phyloP scores from a whole-genome alignment of 1,140 invertebrate genomes.

The Brachionus asplanchnoidis region DNA sequence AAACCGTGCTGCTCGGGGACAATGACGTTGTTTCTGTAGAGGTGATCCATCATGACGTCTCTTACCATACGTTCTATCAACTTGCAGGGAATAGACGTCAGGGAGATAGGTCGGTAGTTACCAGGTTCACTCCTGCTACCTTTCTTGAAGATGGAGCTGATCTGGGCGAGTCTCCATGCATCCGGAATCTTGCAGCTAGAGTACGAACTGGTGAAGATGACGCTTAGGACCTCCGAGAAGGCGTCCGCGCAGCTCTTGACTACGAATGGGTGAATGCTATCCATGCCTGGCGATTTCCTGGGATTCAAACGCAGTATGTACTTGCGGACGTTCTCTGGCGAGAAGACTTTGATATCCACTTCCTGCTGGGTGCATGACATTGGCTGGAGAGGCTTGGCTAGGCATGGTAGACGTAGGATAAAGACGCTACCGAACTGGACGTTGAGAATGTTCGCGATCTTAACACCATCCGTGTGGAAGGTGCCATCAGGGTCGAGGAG shows the following conservation, averaged over 20 bases:
- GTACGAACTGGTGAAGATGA: neutral
- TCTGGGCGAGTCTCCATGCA: neutral
- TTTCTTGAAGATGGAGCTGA: conserved; percentile 11
- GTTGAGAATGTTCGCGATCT: neutral
- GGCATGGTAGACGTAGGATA: neutral
- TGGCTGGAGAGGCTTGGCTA: neutral
- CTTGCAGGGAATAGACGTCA: conserved; percentile 9
- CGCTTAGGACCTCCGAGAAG: neutral
- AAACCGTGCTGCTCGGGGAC: neutral
- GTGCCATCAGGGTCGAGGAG: no score
- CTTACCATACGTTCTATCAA: neutral
- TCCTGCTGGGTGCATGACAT: neutral
- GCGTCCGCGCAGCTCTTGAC: neutral
- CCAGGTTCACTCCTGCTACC: neutral
- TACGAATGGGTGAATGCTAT: neutral
- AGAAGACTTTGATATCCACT: neutral
- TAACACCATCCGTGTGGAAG: neutral
- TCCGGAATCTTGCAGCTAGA: neutral
- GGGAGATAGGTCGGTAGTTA: neutral
- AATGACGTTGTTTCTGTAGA: neutral
- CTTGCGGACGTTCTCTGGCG: neutral
- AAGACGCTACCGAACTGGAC: neutral
- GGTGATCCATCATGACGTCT: neutral
- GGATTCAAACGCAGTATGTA: neutral
- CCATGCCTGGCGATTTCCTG: neutral